Base-by-base conservation (phyloP, 2,888 invertebrate genomes). In the Podotricha telesiphe region DNA sequence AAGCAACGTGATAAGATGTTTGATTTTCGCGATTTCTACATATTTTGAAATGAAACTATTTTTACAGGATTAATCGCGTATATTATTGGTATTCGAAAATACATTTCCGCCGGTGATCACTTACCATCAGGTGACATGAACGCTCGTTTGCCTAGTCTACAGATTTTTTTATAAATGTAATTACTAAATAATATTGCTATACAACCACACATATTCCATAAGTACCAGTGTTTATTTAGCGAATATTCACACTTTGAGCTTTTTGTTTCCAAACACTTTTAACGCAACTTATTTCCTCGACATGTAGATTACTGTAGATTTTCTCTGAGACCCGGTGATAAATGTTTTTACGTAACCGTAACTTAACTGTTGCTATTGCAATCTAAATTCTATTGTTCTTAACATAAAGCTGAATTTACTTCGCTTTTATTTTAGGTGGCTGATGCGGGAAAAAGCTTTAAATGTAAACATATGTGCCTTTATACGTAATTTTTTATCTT, bases 251-350 rank as follows among this genome's bases (percentile, higher is more conserved):
- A 58, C 34, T 42, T 51, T 59, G 53, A 65, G 68, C 37, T 68
- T 56, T 68, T 65, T 69, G 45, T 65, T 66, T 40, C 62, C 34
- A 48, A 63, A 69, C 66, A 66, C 63, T 58, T 69, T 66, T 63
- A 69, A 66, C 56, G 56, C 42, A 58, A 67, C 64, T 69, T 72
- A 69, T 67, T 69, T 67, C 67, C 67, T 45, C 67, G 69, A 69
- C 71, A 73, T 73, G 69, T 69, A 71, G 71, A 73, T 71, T 71
- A 73, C 65, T 34, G 48, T 28, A n/a, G 67, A 67, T 65, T 71
- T 67, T 71, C 50, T 65, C 67, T 48, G 69, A 69, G 55, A 71
- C 71, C 48, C 56, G 20, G 71, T 65, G 69, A 73, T 71, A 65
- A 65, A 69, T 69, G 67, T 53, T 64, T 69, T 65, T 63, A 42